These are phyloP conservation scores for Littorina saxatilis DNA, from an alignment of 1,140 invertebrate genomes.

Conservation along the genomic window DNA sequence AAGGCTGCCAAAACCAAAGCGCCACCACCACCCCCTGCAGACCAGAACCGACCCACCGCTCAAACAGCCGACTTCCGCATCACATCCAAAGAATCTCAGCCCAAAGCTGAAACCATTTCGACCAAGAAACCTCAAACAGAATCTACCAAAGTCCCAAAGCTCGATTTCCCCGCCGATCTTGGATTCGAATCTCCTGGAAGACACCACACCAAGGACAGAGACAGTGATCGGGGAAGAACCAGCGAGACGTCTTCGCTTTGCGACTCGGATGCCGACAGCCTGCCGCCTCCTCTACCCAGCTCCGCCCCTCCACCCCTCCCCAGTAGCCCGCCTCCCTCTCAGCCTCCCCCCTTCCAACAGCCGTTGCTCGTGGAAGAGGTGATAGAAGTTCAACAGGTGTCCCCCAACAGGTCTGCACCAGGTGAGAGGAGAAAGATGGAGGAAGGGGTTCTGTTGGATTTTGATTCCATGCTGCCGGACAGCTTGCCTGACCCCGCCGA, in stretches of 20 bases:
- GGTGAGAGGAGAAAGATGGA: not conserved
- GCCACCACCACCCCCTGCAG: not conserved
- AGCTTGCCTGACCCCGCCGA: not conserved
- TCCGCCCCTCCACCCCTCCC: constrained; percentile 54
- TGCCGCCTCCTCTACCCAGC: constrained; percentile 52
- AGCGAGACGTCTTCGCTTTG: constrained; percentile 10
- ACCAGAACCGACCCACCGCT: not conserved
- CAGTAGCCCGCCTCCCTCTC: constrained; percentile 12
- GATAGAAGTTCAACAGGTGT: not conserved
- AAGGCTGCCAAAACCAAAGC: constrained; percentile 1
- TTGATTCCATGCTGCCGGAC: constrained; percentile 13
- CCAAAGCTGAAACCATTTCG: not conserved
- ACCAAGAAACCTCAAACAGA: not conserved
- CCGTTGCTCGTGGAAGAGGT: not conserved
- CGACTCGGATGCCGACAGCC: constrained; percentile 46
- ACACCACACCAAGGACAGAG: not conserved
- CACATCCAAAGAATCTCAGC: not conserved
- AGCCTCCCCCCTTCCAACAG: not conserved
- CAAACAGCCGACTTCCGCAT: not conserved
- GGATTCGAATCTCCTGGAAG: too few relatives aligned
- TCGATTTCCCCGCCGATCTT: too few relatives aligned
- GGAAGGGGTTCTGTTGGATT: not conserved
- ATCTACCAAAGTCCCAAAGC: not conserved
- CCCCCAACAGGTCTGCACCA: not conserved
- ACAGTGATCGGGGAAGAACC: not conserved